Conservation (phyloP, 2,113 vertebrate species). For the Hystrix cristata region DNA sequence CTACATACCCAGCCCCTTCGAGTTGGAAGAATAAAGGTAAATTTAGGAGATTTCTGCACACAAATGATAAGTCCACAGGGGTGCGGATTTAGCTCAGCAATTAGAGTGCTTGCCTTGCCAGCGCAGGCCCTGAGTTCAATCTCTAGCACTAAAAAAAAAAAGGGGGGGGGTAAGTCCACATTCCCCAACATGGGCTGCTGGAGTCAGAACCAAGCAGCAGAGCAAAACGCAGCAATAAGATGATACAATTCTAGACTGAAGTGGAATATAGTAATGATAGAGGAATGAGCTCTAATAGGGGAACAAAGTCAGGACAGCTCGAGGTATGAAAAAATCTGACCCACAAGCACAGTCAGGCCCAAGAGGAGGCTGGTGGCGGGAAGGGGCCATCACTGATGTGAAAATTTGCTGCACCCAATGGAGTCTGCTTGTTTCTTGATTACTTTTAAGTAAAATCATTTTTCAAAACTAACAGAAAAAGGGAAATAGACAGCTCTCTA, state of each 20-base stretch:
- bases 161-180: background rate
- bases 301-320: background rate
- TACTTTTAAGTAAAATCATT: background rate
- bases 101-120: no score
- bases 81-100: no score
- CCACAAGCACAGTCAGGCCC: background rate
- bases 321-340: background rate
- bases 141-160: background rate
- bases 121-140: no score
- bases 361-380: no score
- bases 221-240: background rate
- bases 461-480: background rate
- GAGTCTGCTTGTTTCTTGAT: background rate
- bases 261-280: rapidly evolving
- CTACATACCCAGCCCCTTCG: background rate
- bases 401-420: background rate
- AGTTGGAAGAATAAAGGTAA: background rate
- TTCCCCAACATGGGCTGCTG: background rate
- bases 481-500: no score
- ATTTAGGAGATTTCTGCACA: background rate
- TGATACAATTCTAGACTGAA: background rate
- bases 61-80: no score
- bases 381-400: background rate
- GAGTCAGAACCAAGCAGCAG: background rate
- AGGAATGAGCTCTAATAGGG: background rate